These are phyloP conservation scores for Nannospalax galili DNA, from an alignment of 2,113 vertebrate genomes.

Conservation along the genomic window DNA sequence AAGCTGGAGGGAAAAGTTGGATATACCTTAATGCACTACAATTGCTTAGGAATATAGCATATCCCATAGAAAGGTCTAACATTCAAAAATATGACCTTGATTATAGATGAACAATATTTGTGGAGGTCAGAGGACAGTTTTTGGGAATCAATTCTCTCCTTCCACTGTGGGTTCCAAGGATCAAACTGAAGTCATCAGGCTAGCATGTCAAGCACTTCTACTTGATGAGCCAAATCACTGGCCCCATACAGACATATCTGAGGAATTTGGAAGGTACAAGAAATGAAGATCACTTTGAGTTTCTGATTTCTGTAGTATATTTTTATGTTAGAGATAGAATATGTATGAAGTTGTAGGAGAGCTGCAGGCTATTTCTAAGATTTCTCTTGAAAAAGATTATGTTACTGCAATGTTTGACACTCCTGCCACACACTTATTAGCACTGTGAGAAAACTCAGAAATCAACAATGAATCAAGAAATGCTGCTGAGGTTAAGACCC, in stretches of 20 bases:
- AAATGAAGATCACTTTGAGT: background rate
- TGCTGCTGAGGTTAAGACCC: background rate
- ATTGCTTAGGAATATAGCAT: background rate
- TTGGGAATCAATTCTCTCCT: background rate
- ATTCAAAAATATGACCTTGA: too few species aligned
- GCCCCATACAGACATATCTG: background rate
- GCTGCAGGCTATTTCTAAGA: background rate
- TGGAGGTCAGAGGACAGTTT: background rate
- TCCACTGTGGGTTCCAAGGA: background rate
- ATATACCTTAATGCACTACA: background rate
- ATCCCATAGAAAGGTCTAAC: background rate
- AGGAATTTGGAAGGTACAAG: background rate
- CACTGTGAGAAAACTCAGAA: background rate
- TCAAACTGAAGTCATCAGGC: background rate
- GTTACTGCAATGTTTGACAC: background rate
- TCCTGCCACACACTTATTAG: background rate
- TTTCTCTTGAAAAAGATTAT: background rate
- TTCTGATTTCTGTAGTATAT: background rate
- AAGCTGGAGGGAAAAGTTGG: too few species aligned
- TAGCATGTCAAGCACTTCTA: background rate
- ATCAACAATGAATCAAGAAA: background rate
- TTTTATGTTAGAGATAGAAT: constrained; percentile 28
- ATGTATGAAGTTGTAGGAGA: background rate
- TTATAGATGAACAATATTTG: background rate
- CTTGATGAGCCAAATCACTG: background rate